phyloP scores from a whole-genome alignment of 1,140 invertebrate species.

The Oreohelix idahoensis region DNA sequence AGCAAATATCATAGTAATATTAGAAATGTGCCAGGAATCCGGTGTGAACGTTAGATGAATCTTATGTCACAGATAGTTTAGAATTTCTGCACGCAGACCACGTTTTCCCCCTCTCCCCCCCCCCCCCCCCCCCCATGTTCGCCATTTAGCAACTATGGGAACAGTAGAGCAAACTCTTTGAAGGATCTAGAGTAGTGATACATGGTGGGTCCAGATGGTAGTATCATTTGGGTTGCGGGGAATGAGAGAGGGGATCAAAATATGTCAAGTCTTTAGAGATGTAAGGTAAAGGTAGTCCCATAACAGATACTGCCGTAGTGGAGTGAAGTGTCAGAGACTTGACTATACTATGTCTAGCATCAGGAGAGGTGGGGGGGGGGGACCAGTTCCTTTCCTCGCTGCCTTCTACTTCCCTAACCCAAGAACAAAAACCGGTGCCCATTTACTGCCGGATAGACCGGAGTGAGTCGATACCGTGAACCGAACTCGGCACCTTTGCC shows the following conservation, averaged over 20 bases:
- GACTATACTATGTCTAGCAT: no score
- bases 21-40: constrained; percentile 11
- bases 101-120: not conserved
- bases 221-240: not conserved
- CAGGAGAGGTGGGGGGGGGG: no score
- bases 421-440: no score
- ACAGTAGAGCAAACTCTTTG: not conserved
- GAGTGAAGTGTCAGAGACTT: no score
- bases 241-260: not conserved
- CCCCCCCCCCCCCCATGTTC: not conserved
- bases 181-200: not conserved
- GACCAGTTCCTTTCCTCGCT: no score
- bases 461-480: no score
- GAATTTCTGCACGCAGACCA: not conserved
- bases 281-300: no score
- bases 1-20: constrained; percentile 8
- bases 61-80: constrained; percentile 17
- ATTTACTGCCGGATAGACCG: no score
- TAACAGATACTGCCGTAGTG: no score
- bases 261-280: not conserved
- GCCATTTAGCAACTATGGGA: not conserved
- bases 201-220: not conserved
- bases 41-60: not conserved
- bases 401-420: no score
- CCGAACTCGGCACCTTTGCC: no score